phyloP scores from a whole-genome alignment of 2,888 invertebrate species.

The Watsonalla binaria region DNA sequence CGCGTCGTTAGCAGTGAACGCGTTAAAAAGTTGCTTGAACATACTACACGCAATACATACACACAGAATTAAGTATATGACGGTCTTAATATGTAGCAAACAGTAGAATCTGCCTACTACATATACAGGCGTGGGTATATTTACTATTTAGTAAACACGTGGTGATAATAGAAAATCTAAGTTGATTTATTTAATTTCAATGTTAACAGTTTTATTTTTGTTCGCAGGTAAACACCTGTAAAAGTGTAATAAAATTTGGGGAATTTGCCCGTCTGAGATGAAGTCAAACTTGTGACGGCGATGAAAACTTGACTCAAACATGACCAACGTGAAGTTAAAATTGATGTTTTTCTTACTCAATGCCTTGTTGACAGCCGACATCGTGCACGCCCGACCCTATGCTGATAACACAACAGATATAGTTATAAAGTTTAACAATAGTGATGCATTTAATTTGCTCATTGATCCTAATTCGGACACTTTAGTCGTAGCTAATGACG shows the following conservation, averaged over 20 bases:
- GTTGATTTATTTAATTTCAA: background rate
- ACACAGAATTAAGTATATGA: too few species aligned
- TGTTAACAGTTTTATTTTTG: background rate
- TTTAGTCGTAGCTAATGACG: slow-evolving; percentile 57
- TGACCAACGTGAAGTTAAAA: slow-evolving; percentile 75
- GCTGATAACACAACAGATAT: slow-evolving; percentile 50
- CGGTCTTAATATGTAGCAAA: too few species aligned
- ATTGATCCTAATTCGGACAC: slow-evolving; percentile 65
- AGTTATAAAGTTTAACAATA: slow-evolving; percentile 47
- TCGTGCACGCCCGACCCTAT: slow-evolving; percentile 60
- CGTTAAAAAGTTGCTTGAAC: too few species aligned
- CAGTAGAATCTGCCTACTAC: too few species aligned
- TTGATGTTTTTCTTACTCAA: slow-evolving; percentile 66
- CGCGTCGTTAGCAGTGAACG: too few species aligned
- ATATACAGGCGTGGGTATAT: too few species aligned
- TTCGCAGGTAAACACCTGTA: slow-evolving; percentile 1
- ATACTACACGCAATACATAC: too few species aligned
- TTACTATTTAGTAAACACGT: too few species aligned
- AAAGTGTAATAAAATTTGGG: slow-evolving; percentile 4
- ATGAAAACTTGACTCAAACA: slow-evolving; percentile 47
- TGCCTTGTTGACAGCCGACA: slow-evolving; percentile 56
- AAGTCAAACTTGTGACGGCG: slow-evolving; percentile 13
- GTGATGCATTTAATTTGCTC: slow-evolving; percentile 57
- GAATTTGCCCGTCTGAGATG: slow-evolving; percentile 2
- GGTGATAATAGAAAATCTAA: background rate